These are phyloP conservation scores for Bugulina stolonifera DNA, from an alignment of 2,888 invertebrate genomes.

Conservation along the genomic window DNA sequence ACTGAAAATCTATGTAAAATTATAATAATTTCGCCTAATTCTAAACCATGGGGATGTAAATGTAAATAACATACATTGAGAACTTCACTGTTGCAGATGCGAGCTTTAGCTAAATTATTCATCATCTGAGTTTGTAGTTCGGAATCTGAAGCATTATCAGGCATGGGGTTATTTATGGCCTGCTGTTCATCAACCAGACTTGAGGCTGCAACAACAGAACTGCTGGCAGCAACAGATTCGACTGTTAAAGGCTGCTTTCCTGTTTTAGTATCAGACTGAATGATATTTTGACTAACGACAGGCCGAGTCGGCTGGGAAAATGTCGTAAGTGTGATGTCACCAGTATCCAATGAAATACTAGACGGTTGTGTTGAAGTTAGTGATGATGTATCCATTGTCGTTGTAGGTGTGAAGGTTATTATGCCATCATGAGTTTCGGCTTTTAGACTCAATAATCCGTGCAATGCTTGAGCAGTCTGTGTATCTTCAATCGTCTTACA, in stretches of 20 bases:
- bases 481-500: conserved; percentile 49
- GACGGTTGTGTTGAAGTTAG: background rate
- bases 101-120: conserved; percentile 17
- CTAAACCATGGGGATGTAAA: no score
- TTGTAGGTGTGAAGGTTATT: background rate
- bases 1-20: background rate
- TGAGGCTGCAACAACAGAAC: background rate
- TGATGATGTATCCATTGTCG: background rate
- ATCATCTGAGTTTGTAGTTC: background rate
- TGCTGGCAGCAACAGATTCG: background rate
- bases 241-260: background rate
- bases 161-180: background rate
- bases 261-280: background rate
- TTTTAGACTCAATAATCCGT: conserved; percentile 51
- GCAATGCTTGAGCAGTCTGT: conserved; percentile 51
- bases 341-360: background rate
- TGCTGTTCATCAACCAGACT: background rate
- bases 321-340: background rate
- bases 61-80: conserved; percentile 14
- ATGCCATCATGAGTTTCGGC: conserved; percentile 32
- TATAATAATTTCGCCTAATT: no score
- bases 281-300: background rate
- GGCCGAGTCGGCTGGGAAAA: background rate
- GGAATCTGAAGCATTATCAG: background rate
- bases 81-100: conserved; percentile 16